Percentiles rank a stretch among this genome's conserved stretches.
Evolutionary conservation across 1,140 invertebrate species (phyloP).

Genomic region (Ganaspis sp.): DNA sequence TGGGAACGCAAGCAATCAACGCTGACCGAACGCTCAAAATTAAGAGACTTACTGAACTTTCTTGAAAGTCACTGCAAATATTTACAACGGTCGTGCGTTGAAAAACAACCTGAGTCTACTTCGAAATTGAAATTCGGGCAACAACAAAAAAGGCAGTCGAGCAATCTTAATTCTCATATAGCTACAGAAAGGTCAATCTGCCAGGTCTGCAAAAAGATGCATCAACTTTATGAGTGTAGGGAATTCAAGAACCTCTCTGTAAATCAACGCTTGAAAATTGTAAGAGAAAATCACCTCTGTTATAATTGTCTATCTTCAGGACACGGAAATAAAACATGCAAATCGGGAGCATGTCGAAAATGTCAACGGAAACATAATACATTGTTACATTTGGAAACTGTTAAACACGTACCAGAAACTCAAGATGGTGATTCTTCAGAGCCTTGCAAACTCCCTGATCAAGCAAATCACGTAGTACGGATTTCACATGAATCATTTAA

Average conservation of each 20-base stretch:
- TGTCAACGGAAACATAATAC: background rate
- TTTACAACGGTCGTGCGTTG: background rate
- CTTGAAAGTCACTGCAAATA: conserved; percentile 31
- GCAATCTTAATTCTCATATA: background rate
- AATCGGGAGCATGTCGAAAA: background rate
- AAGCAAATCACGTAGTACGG: background rate
- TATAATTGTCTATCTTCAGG: conserved; percentile 17
- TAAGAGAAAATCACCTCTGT: conserved; percentile 27
- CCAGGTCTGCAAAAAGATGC: background rate
- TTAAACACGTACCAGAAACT: background rate
- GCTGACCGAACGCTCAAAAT: conserved; percentile 31
- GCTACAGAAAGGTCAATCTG: background rate
- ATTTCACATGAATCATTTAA: background rate
- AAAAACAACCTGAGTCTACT: background rate
- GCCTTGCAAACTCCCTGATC: no score
- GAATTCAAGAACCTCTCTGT: background rate
- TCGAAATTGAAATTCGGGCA: background rate
- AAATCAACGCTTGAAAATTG: background rate
- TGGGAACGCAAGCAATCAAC: conserved; percentile 38
- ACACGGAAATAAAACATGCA: background rate
- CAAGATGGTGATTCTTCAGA: background rate
- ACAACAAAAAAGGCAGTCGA: background rate
- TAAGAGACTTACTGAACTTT: conserved; percentile 17
- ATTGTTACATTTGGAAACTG: background rate
- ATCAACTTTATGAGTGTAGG: background rate